These are phyloP conservation scores for Pelochelys cantorii DNA, from an alignment of 2,797 vertebrate genomes.

Conservation along the genomic window DNA sequence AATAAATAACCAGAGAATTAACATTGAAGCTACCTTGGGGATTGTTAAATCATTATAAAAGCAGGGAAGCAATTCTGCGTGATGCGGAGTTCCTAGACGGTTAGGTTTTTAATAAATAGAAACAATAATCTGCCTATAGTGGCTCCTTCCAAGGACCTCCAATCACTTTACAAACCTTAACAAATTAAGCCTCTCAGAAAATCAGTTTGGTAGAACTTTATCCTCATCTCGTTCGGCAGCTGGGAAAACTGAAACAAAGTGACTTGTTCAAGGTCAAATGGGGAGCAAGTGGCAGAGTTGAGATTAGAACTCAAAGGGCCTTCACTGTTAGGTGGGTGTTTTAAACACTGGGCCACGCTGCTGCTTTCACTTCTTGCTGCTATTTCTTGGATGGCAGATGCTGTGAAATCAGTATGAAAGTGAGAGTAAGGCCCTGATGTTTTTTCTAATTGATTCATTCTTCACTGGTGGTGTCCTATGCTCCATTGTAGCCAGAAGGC, in stretches of 20 bases:
- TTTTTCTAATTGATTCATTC: neutral
- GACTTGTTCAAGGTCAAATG: rapidly evolving
- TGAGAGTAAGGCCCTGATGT: neutral
- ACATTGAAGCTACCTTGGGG: conserved; percentile 40
- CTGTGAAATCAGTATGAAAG: neutral
- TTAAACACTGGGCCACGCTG: neutral
- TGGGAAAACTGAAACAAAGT: conserved; percentile 51
- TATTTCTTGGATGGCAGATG: neutral
- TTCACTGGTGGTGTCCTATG: neutral
- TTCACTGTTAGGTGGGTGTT: neutral
- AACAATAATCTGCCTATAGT: conserved; percentile 56
- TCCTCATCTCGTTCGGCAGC: rapidly evolving
- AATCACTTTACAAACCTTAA: conserved; percentile 42
- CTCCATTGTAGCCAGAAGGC: neutral
- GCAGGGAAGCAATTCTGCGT: conserved; percentile 60
- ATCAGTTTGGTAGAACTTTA: conserved; percentile 6
- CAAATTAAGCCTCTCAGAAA: neutral
- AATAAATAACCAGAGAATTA: conserved; percentile 54
- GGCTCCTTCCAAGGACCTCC: conserved; percentile 53
- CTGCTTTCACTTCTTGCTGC: no score
- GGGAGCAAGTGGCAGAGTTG: neutral
- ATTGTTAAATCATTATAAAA: conserved; percentile 62
- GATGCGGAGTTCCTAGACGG: conserved; percentile 27
- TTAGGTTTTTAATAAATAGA: conserved; percentile 45
- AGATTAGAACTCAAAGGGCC: neutral